Base-by-base conservation (phyloP, 2,888 invertebrate species). In the Drosophila incognita region DNA sequence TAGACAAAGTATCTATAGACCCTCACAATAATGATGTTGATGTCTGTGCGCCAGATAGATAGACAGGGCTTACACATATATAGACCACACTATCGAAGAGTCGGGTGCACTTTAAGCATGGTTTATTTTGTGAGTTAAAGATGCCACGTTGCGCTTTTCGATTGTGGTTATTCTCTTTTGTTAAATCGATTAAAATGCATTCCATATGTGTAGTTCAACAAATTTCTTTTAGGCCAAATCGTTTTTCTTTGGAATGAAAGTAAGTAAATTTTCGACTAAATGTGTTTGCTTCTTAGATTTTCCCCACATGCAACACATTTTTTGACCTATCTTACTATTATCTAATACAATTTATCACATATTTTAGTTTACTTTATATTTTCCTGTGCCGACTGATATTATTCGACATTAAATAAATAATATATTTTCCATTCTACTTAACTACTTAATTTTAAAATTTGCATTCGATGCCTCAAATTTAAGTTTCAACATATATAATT, bases 1-100 rank as follows among this genome's bases (percentile, higher is more conserved):
- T 89, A 90, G 82, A 87, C 89, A 89, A 90, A 87, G 87, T 89
- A 85, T 90, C 87, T 84, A 76, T 76, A 61, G 74, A 70, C 61
- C 59, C 53, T 36, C 63, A 31, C 46, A 51, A 61, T 36, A 69
- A 60, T 81, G 69, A 53, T 70, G 74, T 58, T 70, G 79, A 65
- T 79, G 81, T 67, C 68, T 73, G 75, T 24, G 49, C 60, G 48
- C 60, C 62, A 68, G 65, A 69, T 78, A 59, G 68, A 70, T 69
- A 60, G 31, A 56, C 27, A 74, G 46, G 67, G 52, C 36, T 56
- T 33, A 57, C 66, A 62, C 21, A 60, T 53, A 38, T n/a, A 38
- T 38, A 56, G 56, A 59, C 33, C 31, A 31, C 52, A 59, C 35
- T 49, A 60, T 63, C 54, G 48, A 60, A 49, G 52, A n/a, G 27